Evolutionary conservation across 2,888 invertebrate species (phyloP), one percentile per base, ranked within the genome.

Genomic region (Sericinus montela): DNA sequence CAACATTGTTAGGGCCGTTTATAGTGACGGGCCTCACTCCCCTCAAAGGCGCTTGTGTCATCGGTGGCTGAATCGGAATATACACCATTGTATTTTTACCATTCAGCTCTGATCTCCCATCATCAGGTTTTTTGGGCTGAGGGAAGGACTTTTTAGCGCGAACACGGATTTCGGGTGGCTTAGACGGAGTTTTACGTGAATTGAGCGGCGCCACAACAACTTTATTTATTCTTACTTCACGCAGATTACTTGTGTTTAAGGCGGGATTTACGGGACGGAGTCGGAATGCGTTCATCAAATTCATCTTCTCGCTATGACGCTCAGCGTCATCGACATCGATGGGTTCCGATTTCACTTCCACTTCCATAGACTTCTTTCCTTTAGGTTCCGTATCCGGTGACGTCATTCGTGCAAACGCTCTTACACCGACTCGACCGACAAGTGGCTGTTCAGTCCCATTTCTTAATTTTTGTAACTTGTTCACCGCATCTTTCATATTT

Each of bases 41-140:
- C 3, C 80, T 56, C 15, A 68, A 50, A 0, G 85, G 87, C 32
- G 81, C 77, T 52, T 81, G 81, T 13, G 83, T 76, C 28, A 58
- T 58, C n/a, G 87, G 78, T 56, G 87, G 87, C 63, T 84, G 85
- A 19, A 87, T 86, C 0, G 88, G 88, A 11, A 88, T 88, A 52
- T 88, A 88, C 53, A 88, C 88, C 88, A 88, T 88, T 0, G 85
- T 81, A 59, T 88, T 87, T 62, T 88, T 87, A 14, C 78, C 71
- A 44, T 78, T 83, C 49, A 87, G 54, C 43, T 85, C 86, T 11
- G 82, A 77, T 1, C 80, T 59, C 0, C 72, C 72, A 0, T 87
- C 86, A 2, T 75, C 80, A 0, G 69, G 54, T 54, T 81, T 81
- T 57, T 73, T 78, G 11, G 84, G 75, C 54, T 78, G 79, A 0